These are phyloP conservation scores for Ranitomeya variabilis DNA, from an alignment of 2,113 vertebrate species.

Conservation along the genomic window DNA sequence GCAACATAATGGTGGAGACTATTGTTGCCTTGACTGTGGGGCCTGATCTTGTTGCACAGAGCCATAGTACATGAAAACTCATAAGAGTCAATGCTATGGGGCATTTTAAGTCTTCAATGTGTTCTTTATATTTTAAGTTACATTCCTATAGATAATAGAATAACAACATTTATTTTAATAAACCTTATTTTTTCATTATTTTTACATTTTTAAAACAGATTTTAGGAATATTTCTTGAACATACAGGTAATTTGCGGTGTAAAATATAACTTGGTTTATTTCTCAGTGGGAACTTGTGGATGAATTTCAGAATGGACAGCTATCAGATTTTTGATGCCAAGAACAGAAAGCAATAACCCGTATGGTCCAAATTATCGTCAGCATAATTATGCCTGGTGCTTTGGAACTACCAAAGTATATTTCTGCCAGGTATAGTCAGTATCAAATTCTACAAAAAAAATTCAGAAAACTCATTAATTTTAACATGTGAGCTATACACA, in stretches of 20 bases:
- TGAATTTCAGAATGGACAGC: slow-evolving; percentile 7
- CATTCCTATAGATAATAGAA: neutral
- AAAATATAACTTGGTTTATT: neutral
- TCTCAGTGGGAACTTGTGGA: neutral
- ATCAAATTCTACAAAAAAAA: neutral
- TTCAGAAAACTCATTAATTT: neutral
- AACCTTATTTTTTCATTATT: neutral
- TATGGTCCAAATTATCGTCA: slow-evolving; percentile 32
- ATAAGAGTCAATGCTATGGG: too few relatives aligned
- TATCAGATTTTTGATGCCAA: slow-evolving; percentile 4
- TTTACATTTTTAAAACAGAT: neutral
- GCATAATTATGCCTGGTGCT: slow-evolving; percentile 27
- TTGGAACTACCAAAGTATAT: neutral
- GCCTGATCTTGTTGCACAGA: too few relatives aligned
- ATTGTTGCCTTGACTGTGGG: too few relatives aligned
- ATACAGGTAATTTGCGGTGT: neutral
- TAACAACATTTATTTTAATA: neutral
- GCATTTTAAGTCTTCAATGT: too few relatives aligned
- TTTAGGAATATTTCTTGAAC: neutral
- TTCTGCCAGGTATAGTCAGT: slow-evolving; percentile 11
- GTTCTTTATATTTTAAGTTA: neutral
- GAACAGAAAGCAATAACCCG: slow-evolving; percentile 30
- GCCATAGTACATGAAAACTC: too few relatives aligned
- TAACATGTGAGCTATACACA: neutral
- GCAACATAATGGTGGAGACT: too few relatives aligned